Evolutionary conservation across 2,888 invertebrate genomes (phyloP).

Genomic region (Yponomeuta malinellus): DNA sequence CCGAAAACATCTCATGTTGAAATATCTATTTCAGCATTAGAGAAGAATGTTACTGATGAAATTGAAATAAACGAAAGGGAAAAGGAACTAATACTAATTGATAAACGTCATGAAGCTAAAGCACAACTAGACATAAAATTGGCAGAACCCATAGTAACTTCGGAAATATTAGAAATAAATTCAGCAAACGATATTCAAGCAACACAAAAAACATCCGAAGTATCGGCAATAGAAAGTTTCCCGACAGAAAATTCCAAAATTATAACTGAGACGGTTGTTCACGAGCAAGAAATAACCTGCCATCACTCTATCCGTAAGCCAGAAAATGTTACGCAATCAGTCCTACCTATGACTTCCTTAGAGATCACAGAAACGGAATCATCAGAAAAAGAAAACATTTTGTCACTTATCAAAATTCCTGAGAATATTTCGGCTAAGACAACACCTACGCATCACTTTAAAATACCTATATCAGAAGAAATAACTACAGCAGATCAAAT

Average conservation of each 20-base stretch:
- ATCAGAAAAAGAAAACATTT: slow-evolving; percentile 79
- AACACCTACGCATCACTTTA: slow-evolving; percentile 50
- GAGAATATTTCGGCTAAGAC: slow-evolving; percentile 36
- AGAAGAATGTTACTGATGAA: slow-evolving; percentile 74
- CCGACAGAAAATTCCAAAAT: slow-evolving; percentile 80
- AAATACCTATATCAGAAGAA: slow-evolving; percentile 58
- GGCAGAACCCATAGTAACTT: slow-evolving; percentile 76
- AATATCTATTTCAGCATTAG: slow-evolving; percentile 69
- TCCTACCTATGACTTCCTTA: slow-evolving; percentile 77
- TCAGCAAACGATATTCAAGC: slow-evolving; percentile 65
- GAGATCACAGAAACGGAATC: slow-evolving; percentile 77
- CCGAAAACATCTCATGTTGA: slow-evolving; percentile 61
- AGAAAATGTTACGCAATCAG: slow-evolving; percentile 56
- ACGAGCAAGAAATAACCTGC: slow-evolving; percentile 78
- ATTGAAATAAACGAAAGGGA: slow-evolving; percentile 81
- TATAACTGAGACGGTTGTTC: slow-evolving; percentile 74
- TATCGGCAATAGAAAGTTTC: slow-evolving; percentile 57
- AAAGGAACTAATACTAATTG: slow-evolving; percentile 66
- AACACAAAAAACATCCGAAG: slow-evolving; percentile 62
- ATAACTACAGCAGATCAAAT: slow-evolving; percentile 60
- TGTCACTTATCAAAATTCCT: slow-evolving; percentile 49
- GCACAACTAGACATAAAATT: slow-evolving; percentile 77
- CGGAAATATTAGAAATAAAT: slow-evolving; percentile 67
- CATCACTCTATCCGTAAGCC: slow-evolving; percentile 39
- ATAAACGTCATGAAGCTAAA: slow-evolving; percentile 63